phyloP scores from a whole-genome alignment of 2,797 vertebrate species.

The Cirrhinus molitorella region DNA sequence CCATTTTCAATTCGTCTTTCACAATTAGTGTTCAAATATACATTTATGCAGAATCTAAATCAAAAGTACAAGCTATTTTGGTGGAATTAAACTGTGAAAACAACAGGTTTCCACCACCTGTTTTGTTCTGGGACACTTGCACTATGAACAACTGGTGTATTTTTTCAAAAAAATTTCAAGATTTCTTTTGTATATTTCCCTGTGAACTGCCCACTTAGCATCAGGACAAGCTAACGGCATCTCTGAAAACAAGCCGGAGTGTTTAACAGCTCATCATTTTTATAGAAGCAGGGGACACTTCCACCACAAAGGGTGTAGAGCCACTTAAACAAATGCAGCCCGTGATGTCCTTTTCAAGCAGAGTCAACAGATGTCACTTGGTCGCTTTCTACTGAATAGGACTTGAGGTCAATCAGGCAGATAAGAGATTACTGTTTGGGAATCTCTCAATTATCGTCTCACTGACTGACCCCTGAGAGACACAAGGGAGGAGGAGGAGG shows the following conservation, averaged over 20 bases:
- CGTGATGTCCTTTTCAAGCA: constrained; percentile 63
- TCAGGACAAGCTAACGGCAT: neutral
- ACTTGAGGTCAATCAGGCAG: constrained; percentile 60
- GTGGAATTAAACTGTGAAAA: neutral
- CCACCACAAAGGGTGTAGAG: constrained; percentile 53
- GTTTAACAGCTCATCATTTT: constrained; percentile 48
- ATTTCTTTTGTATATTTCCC: neutral
- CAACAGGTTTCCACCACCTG: neutral
- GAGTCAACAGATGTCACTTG: constrained; percentile 67
- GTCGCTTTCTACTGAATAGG: constrained; percentile 53
- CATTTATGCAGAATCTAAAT: neutral
- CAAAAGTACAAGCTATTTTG: neutral
- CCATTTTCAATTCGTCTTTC: neutral
- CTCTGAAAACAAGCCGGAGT: constrained; percentile 26
- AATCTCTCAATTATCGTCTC: constrained; percentile 64
- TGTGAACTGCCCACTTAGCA: constrained; percentile 8
- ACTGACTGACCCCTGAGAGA: constrained; percentile 60
- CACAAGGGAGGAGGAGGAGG: constrained; percentile 45
- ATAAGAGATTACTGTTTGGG: constrained; percentile 66
- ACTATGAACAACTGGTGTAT: neutral
- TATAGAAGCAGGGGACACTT: constrained; percentile 20
- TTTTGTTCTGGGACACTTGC: neutral
- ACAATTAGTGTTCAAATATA: neutral
- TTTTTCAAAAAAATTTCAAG: neutral
- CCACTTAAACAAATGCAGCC: constrained; percentile 62